phyloP scores from a whole-genome alignment of 1,140 invertebrate species.

The Ptiloglossa arizonensis region DNA sequence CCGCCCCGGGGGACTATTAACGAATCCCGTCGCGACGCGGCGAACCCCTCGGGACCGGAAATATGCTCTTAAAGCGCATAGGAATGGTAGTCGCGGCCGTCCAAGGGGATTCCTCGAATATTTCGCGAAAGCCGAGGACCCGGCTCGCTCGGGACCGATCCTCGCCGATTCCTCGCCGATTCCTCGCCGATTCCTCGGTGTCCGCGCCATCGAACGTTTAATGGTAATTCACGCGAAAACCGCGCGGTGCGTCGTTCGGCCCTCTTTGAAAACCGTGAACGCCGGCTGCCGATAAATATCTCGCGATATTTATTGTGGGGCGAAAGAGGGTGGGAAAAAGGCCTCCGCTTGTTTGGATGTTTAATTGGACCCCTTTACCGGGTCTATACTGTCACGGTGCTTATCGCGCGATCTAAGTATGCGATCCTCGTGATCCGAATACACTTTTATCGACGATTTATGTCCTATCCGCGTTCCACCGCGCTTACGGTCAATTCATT shows the following conservation, averaged over 20 bases:
- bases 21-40: constrained; percentile 9
- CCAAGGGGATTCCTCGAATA: constrained; percentile 31
- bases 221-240: constrained; percentile 31
- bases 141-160: too few relatives aligned
- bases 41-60: constrained; percentile 29
- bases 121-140: background rate
- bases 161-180: background rate
- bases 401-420: too few relatives aligned
- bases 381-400: background rate
- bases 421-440: too few relatives aligned
- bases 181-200: background rate
- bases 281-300: constrained; percentile 16
- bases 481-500: too few relatives aligned
- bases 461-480: too few relatives aligned
- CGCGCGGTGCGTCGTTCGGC: background rate
- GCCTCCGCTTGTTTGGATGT: background rate
- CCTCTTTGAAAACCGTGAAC: background rate
- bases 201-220: background rate
- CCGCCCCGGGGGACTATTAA: constrained; percentile 17
- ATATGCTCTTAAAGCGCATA: constrained; percentile 29
- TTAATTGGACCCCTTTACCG: background rate
- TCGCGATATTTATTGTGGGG: constrained; percentile 11
- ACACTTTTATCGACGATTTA: too few relatives aligned
- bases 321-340: background rate
- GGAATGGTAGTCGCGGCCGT: constrained; percentile 12